A percentile compares a stretch with the other conserved stretches of the same genome.
Evolutionary conservation across 2,888 invertebrate genomes (phyloP).

Genomic region (Acanthosepion esculentum): DNA sequence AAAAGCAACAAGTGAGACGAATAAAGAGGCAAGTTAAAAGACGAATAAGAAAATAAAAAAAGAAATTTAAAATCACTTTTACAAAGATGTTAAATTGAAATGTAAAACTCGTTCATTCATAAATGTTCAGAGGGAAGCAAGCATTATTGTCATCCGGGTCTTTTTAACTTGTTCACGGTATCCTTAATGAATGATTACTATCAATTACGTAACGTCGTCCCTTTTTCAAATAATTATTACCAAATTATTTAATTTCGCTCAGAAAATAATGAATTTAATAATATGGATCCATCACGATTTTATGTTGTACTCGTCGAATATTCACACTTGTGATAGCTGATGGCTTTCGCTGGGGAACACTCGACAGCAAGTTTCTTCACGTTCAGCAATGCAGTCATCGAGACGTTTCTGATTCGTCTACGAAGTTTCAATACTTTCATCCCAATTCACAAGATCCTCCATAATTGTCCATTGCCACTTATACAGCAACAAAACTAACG

Average conservation of each 20-base stretch:
- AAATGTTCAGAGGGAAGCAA: not conserved
- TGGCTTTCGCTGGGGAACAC: not conserved
- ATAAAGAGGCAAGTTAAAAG: too few species aligned
- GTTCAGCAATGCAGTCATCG: too few species aligned
- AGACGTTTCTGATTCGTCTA: too few species aligned
- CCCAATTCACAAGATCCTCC: too few species aligned
- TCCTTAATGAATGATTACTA: not conserved
- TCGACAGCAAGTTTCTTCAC: too few species aligned
- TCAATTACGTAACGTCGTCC: not conserved
- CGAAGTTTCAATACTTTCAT: too few species aligned
- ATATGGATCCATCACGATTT: not conserved
- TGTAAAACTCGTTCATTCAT: not conserved
- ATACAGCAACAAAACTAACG: too few species aligned
- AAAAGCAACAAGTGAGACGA: too few species aligned
- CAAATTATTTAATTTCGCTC: not conserved
- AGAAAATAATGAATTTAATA: not conserved
- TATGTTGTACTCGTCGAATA: not conserved
- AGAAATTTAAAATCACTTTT: not conserved
- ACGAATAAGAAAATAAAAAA: too few species aligned
- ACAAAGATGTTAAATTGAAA: not conserved
- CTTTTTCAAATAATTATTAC: not conserved
- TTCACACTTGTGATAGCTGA: not conserved
- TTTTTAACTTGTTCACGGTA: not conserved
- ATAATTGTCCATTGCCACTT: too few species aligned
- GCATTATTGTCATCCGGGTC: not conserved